phyloP scores from a whole-genome alignment of 2,113 vertebrate species.

The Phaethon lepturus region DNA sequence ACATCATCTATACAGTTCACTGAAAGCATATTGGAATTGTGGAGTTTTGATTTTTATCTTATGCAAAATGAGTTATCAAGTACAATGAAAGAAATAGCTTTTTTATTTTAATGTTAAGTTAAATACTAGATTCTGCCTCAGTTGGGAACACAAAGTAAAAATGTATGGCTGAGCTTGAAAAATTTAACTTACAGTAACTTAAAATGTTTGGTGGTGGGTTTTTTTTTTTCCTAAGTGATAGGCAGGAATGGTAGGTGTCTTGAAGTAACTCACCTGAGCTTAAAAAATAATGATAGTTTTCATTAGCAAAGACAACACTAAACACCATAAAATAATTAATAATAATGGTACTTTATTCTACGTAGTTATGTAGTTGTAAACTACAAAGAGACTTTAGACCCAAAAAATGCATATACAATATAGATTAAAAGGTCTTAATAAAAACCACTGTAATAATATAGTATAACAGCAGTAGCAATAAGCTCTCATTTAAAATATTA shows the following conservation, averaged over 20 bases:
- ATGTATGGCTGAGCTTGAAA: neutral
- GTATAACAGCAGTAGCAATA: neutral
- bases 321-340: neutral
- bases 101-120: neutral
- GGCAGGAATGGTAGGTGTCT: neutral
- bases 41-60: neutral
- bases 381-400: neutral
- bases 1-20: neutral
- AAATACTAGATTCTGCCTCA: neutral
- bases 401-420: neutral
- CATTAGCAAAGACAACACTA: neutral
- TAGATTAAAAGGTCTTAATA: neutral
- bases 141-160: neutral
- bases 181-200: neutral
- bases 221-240: neutral
- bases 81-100: neutral
- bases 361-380: neutral
- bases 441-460: neutral
- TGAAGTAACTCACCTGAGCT: neutral
- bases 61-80: neutral
- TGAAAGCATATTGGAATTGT: neutral
- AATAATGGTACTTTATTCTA: neutral
- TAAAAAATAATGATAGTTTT: neutral
- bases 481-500: neutral
- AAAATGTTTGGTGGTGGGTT: accelerated